These are phyloP conservation scores for Tenthredo amoena DNA, from an alignment of 2,888 invertebrate species.

Conservation along the genomic window DNA sequence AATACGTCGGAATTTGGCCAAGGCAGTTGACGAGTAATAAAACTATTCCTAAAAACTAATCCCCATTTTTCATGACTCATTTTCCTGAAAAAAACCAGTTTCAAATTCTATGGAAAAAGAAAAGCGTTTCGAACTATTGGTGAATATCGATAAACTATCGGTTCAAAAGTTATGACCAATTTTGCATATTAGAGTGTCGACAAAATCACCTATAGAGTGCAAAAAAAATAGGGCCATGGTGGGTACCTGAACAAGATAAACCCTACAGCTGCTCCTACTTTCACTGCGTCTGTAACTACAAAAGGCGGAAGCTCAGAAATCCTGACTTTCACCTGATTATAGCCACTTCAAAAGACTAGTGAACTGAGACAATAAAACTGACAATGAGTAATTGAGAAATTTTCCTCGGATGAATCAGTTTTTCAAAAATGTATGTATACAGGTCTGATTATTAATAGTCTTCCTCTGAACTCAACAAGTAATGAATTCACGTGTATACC, in stretches of 20 bases:
- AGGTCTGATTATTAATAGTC: neutral
- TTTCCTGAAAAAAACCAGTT: neutral
- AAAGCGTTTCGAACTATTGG: neutral
- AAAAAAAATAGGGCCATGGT: neutral
- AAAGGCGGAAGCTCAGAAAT: neutral
- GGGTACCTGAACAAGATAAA: neutral
- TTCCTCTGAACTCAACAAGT: neutral
- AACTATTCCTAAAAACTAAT: neutral
- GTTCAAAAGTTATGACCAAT: neutral
- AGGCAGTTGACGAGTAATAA: neutral
- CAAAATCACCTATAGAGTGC: neutral
- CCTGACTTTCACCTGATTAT: constrained; percentile 15
- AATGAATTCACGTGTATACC: neutral
- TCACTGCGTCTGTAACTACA: neutral
- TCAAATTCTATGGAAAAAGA: neutral
- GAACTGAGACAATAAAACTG: neutral
- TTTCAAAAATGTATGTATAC: neutral
- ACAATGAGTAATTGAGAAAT: neutral
- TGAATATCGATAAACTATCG: neutral
- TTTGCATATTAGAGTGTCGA: neutral
- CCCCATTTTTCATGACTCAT: neutral
- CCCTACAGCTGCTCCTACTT: neutral
- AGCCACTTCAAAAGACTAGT: neutral
- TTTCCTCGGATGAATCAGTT: neutral
- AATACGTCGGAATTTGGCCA: neutral